Base-by-base conservation (phyloP, 2,888 invertebrate species). In the Rhingia campestris region DNA sequence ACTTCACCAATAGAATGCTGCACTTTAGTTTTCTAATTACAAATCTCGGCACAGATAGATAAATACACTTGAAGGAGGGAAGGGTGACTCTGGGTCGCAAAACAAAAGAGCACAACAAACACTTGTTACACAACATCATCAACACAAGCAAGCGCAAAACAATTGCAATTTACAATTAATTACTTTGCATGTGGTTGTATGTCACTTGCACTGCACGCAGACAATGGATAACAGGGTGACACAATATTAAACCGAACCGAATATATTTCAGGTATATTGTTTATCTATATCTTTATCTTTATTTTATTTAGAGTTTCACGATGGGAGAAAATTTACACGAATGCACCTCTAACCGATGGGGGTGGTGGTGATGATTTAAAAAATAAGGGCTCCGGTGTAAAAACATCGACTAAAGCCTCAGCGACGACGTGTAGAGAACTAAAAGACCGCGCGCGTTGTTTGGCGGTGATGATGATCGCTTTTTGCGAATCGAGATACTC, bases 51-150 rank as follows among this genome's bases (percentile, higher is more conserved):
- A 22, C 1, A 22, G 1, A 22, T 22, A 22, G 22, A 22, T 22
- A 22, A 2, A 10, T 45, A n/a, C 45, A 6, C 4, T 9, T 3
- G 30, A 12, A 35, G 10, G 35, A 12, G 37, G 12, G 51, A 4
- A 22, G 45, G 32, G 32, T 37, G 56, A 14, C 4, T 22, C 22
- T 22, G 22, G 41, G 33, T 59, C 35, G 22, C 22, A 14, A 30
- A 63, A 63, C 56, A 64, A 63, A 43, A 63, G 51, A 49, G 49
- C 61, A 45, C 51, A 69, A 51, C 63, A 72, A 73, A 73, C 81
- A 82, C 81, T 82, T 82, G 81, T 82, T 82, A 82, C 67, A 77
- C 81, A 77, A 82, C 22, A 22, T 22, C 22, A 22, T 73, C 72
- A 63, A 77, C 74, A 30, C 22, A 22, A 22, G 22, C 22, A 43